Conservation (phyloP, 2,888 invertebrate species). For the Xylocampa areola region DNA sequence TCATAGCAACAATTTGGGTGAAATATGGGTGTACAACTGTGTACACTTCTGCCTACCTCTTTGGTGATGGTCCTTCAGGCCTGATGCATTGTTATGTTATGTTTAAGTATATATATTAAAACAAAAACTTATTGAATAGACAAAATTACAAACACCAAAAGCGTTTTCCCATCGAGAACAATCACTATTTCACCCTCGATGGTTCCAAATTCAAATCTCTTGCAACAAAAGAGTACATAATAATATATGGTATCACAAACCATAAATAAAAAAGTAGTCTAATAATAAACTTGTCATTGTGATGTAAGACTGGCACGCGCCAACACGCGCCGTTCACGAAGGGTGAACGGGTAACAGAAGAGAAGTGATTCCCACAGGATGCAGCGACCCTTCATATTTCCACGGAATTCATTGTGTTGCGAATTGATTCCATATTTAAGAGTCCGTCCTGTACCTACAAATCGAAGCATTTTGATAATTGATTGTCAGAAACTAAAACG, state of each 20-base stretch:
- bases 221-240: conserved; percentile 15
- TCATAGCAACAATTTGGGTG: too few relatives aligned
- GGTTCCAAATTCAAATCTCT: conserved; percentile 10
- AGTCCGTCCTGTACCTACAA: too few relatives aligned
- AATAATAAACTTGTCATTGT: conserved; percentile 55
- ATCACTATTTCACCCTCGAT: conserved; percentile 10
- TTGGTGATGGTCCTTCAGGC: too few relatives aligned
- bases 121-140: too few relatives aligned
- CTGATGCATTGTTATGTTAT: too few relatives aligned
- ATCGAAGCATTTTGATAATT: too few relatives aligned
- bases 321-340: conserved; percentile 59
- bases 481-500: too few relatives aligned
- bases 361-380: conserved; percentile 62
- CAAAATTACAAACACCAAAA: conserved; percentile 18
- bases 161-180: neutral
- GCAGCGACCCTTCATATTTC: conserved; percentile 44
- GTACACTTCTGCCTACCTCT: too few relatives aligned
- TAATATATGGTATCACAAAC: conserved; percentile 21
- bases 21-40: too few relatives aligned
- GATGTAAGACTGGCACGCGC: conserved; percentile 56
- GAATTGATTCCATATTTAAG: conserved; percentile 20
- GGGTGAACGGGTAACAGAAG: conserved; percentile 36
- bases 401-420: conserved; percentile 26
- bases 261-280: conserved; percentile 19
- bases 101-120: too few relatives aligned